Percentiles rank a stretch among this genome's conserved stretches.
Evolutionary conservation across 2,113 vertebrate genomes (phyloP).

Genomic region (Irena cyanogastra): DNA sequence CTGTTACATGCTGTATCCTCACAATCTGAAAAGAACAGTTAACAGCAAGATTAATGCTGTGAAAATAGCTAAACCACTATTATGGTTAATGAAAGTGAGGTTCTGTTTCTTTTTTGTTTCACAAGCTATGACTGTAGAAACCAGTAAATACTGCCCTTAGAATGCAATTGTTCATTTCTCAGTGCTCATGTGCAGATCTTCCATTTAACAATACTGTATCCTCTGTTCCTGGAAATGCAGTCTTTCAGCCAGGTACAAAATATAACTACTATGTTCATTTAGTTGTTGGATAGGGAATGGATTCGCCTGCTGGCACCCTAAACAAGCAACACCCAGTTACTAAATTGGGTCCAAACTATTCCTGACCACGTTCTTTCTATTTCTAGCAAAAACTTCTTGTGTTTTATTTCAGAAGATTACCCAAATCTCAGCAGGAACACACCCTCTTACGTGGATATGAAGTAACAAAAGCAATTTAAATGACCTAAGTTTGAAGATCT

Average conservation of each 20-base stretch:
- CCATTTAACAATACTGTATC: neutral
- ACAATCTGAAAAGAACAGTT: conserved; percentile 16
- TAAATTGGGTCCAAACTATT: neutral
- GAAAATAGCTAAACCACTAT: conserved; percentile 11
- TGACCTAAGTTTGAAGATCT: neutral
- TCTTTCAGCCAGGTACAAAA: neutral
- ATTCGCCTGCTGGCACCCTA: neutral
- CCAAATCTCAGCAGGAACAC: neutral
- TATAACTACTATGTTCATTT: neutral
- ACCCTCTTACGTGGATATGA: neutral
- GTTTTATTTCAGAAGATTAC: neutral
- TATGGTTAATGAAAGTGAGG: neutral
- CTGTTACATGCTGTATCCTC: conserved; percentile 12
- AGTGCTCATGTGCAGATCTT: neutral
- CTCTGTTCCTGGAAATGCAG: neutral
- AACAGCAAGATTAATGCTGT: conserved; percentile 19
- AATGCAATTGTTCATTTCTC: neutral
- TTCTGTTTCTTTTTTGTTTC: neutral
- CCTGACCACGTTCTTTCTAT: neutral
- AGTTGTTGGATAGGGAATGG: neutral
- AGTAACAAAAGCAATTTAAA: neutral
- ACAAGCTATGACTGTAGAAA: neutral
- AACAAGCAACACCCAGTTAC: neutral
- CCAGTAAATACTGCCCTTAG: neutral
- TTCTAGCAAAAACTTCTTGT: neutral